phyloP scores from a whole-genome alignment of 2,888 invertebrate species.

The Kryphioiulus occultus region DNA sequence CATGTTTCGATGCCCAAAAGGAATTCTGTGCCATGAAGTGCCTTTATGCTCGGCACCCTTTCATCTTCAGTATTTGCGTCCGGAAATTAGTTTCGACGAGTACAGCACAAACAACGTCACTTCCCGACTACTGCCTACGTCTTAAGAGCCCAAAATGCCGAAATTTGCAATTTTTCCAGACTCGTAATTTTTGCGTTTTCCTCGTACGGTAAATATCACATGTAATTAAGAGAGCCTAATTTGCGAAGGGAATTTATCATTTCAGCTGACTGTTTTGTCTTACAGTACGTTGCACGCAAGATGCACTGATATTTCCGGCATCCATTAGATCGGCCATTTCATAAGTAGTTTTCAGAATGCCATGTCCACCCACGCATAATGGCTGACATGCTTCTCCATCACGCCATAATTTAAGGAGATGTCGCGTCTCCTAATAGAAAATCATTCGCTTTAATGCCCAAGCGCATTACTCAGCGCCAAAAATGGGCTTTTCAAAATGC shows the following conservation, averaged over 20 bases:
- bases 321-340: constrained; percentile 24
- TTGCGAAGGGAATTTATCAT: not conserved
- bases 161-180: not conserved
- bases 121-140: not conserved
- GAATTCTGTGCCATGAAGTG: not conserved
- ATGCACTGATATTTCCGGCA: not conserved
- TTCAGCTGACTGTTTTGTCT: not conserved
- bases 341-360: not conserved
- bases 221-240: not conserved
- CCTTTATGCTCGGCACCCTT: not conserved
- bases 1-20: not conserved
- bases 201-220: too few species aligned
- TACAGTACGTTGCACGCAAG: not conserved
- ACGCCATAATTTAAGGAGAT: not conserved
- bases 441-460: constrained; percentile 19
- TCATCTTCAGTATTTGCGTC: not conserved
- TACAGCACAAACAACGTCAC: not conserved
- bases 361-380: not conserved
- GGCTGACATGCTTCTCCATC: not conserved
- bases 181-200: not conserved
- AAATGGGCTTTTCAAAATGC: constrained; percentile 29
- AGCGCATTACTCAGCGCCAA: not conserved
- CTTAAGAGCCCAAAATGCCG: not conserved
- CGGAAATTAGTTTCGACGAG: not conserved
- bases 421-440: not conserved